Evolutionary conservation across 1,140 invertebrate genomes (phyloP), one percentile per base, ranked within the genome.

Genomic region (Drosophila pseudoananassae): DNA sequence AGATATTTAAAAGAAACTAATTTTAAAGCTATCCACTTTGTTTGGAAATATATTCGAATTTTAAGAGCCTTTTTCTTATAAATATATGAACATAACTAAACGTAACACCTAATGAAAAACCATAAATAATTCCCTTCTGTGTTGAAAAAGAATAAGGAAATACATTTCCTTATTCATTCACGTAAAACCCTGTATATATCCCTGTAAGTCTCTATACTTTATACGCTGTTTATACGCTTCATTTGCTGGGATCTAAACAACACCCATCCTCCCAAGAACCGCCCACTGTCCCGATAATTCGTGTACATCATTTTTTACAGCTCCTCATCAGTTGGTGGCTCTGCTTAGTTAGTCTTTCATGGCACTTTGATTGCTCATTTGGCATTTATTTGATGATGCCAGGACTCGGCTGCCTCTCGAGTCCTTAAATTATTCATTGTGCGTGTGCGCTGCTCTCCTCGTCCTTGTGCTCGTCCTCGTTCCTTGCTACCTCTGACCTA

Each of bases 301-400:
- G 82, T 78, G 73, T 87, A 78, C 82, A 87, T 85, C 63, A 85
- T 85, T 85, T 85, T 85, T 87, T 87, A 87, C 78, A 66, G 82
- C 59, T 71, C 57, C 77, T 81, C 82, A 87, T 85, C 82, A 82
- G 60, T 61, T 64, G 53, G 56, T 23, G 46, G 51, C 73, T 31
- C 80, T 79, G 71, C 80, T 84, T 84, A 79, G 76, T 79, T 80
- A 79, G 80, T 80, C 72, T 78, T 84, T 84, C 72, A 85, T 78
- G 81, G 76, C 63, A 72, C 82, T 87, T 87, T 87, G 82, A 87
- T 87, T 87, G 82, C 82, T 87, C 82, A 87, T 87, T 87, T 88
- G 83, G 83, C 82, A 82, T 87, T 85, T 87, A 87, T 87, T 87
- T 85, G 82, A 85, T 81, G 82, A 74, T 59, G 80, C 69, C 80